phyloP scores from a whole-genome alignment of 2,113 vertebrate genomes.

The Hippocampus guttulatus region DNA sequence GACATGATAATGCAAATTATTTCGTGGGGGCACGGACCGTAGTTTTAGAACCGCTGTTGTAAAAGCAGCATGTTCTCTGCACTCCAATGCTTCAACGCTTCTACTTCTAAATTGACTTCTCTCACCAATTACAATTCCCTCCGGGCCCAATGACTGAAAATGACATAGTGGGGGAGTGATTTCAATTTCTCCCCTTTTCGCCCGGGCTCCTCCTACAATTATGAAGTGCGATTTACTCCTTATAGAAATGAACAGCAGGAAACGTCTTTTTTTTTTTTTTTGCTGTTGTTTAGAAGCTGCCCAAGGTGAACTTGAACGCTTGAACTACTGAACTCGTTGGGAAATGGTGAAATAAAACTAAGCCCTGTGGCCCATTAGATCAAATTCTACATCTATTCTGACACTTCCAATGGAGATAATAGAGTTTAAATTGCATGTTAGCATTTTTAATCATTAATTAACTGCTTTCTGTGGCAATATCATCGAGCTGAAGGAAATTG shows the following conservation, averaged over 20 bases:
- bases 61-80: slow-evolving; percentile 34
- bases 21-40: not conserved
- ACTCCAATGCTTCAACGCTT: slow-evolving; percentile 1
- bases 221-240: not conserved
- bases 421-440: not conserved
- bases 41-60: not conserved
- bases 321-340: not conserved
- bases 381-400: slow-evolving; percentile 1
- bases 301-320: not conserved
- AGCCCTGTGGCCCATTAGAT: not conserved
- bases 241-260: not conserved
- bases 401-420: not conserved
- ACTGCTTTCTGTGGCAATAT: not conserved
- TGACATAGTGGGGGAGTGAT: not conserved
- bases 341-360: not conserved
- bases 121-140: slow-evolving; percentile 24
- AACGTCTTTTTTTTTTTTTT: not conserved
- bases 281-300: not conserved
- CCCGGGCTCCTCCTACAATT: not conserved
- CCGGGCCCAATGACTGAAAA: slow-evolving; percentile 29
- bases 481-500: not conserved
- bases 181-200: not conserved
- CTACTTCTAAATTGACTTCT: slow-evolving; percentile 19
- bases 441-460: not conserved
- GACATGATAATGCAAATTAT: not conserved